A percentile compares a stretch with the other conserved stretches of the same genome.
Evolutionary conservation across 1,140 invertebrate species (phyloP).

Genomic region (Anadara kagoshimensis): DNA sequence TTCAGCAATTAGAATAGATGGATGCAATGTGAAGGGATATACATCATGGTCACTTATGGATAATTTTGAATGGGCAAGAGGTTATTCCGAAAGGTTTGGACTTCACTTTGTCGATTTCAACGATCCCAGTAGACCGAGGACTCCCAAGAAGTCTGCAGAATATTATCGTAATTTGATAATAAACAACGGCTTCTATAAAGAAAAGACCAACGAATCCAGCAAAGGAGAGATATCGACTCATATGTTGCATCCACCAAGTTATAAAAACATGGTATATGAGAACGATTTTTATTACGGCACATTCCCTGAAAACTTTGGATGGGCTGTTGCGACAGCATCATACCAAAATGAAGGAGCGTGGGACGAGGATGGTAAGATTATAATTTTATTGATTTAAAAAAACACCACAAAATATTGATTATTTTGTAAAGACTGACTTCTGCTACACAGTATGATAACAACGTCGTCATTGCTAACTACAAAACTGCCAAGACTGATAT

Average conservation of each 20-base stretch:
- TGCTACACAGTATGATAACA: too few relatives aligned
- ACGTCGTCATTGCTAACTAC: too few relatives aligned
- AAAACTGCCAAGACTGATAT: too few relatives aligned
- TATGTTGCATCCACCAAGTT: too few relatives aligned
- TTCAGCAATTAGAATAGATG: slow-evolving; percentile 68
- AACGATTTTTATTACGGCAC: slow-evolving; percentile 44
- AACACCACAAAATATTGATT: too few relatives aligned
- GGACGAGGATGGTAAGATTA: slow-evolving; percentile 63
- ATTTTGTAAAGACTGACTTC: too few relatives aligned
- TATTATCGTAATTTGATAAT: slow-evolving; percentile 53
- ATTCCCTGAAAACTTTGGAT: slow-evolving; percentile 69
- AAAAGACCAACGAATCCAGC: background rate
- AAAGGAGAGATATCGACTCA: too few relatives aligned
- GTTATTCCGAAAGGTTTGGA: slow-evolving; percentile 80
- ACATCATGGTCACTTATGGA: slow-evolving; percentile 77
- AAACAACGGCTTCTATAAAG: slow-evolving; percentile 59
- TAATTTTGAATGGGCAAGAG: slow-evolving; percentile 76
- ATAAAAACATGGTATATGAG: background rate
- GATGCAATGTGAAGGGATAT: slow-evolving; percentile 80
- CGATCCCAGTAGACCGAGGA: slow-evolving; percentile 79
- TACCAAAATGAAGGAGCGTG: slow-evolving; percentile 73
- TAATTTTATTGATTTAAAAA: background rate
- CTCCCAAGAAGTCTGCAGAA: slow-evolving; percentile 81
- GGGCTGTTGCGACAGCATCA: slow-evolving; percentile 69
- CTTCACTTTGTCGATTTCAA: slow-evolving; percentile 84